Percentiles rank a stretch among this genome's conserved stretches.
Evolutionary conservation across 2,888 invertebrate genomes (phyloP).

Genomic region (Serripes groenlandicus): DNA sequence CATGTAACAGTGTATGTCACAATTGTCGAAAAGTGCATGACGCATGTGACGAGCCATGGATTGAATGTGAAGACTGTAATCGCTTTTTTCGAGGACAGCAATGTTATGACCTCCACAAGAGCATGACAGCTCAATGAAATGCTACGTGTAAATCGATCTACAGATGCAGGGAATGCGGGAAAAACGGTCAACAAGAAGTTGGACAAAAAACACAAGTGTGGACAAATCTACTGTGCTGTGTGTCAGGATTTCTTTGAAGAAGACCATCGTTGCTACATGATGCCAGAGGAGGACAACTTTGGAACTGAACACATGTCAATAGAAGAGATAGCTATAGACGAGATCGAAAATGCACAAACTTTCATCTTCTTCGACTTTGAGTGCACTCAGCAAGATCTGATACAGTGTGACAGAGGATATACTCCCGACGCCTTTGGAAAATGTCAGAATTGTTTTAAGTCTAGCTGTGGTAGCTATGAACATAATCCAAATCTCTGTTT

Average conservation of each 20-base stretch:
- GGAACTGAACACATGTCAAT: too few relatives aligned
- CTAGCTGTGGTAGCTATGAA: too few relatives aligned
- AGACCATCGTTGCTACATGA: constrained; percentile 24
- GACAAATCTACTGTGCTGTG: constrained; percentile 8
- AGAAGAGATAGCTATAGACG: too few relatives aligned
- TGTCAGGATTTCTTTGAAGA: constrained; percentile 19
- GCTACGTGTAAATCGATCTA: constrained; percentile 24
- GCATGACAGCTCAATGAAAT: neutral
- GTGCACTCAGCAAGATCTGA: too few relatives aligned
- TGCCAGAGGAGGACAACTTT: constrained; percentile 11
- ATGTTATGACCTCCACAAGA: constrained; percentile 37
- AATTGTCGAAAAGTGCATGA: constrained; percentile 4
- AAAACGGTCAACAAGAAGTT: constrained; percentile 27
- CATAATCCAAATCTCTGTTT: constrained; percentile 52
- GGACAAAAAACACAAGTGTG: constrained; percentile 20
- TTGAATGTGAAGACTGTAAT: constrained; percentile 22
- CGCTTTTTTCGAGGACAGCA: constrained; percentile 21
- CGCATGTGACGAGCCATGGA: neutral
- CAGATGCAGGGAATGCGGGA: constrained; percentile 32
- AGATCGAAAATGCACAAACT: too few relatives aligned
- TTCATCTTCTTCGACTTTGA: too few relatives aligned
- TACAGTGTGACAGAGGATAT: too few relatives aligned
- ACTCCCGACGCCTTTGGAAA: too few relatives aligned
- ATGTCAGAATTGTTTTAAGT: too few relatives aligned
- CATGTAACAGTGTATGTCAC: constrained; percentile 20